Evolutionary conservation across 2,797 vertebrate species (phyloP).

Genomic region (Halcyon badia): DNA sequence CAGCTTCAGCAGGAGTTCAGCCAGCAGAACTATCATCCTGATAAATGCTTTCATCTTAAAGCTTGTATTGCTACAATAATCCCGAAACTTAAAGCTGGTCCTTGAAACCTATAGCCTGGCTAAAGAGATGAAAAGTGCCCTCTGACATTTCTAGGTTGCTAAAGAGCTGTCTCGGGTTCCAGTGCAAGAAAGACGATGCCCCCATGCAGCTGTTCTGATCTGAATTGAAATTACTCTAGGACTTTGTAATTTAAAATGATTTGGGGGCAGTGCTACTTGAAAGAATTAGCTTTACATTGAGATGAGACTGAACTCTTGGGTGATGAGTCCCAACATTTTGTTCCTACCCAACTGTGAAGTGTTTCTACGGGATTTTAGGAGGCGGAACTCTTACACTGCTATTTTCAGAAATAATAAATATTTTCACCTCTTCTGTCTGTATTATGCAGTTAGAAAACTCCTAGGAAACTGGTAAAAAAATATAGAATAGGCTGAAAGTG

Average conservation of each 20-base stretch:
- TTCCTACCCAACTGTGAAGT: background rate
- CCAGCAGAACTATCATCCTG: conserved; percentile 58
- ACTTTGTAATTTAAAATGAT: background rate
- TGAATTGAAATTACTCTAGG: background rate
- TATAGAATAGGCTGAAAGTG: background rate
- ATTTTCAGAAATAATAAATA: background rate
- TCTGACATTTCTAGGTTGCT: conserved; percentile 39
- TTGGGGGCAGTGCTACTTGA: background rate
- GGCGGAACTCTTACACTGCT: background rate
- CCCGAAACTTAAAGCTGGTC: conserved; percentile 35
- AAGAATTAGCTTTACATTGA: conserved; percentile 2
- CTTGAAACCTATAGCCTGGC: conserved; percentile 35
- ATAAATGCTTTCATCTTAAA: conserved; percentile 71
- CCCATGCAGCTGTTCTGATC: background rate
- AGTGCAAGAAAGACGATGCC: background rate
- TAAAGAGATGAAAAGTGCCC: conserved; percentile 33
- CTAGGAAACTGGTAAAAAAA: background rate
- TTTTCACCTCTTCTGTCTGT: background rate
- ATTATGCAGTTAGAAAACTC: background rate
- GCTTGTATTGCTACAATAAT: conserved; percentile 54
- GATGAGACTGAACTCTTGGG: background rate
- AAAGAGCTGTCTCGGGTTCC: conserved; percentile 6
- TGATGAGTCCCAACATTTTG: background rate
- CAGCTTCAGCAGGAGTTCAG: conserved; percentile 64
- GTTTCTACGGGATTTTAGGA: background rate